Percentiles rank a stretch among this genome's conserved stretches.
phyloP scores from a whole-genome alignment of 2,113 vertebrate genomes.

The Acinonyx jubatus region DNA sequence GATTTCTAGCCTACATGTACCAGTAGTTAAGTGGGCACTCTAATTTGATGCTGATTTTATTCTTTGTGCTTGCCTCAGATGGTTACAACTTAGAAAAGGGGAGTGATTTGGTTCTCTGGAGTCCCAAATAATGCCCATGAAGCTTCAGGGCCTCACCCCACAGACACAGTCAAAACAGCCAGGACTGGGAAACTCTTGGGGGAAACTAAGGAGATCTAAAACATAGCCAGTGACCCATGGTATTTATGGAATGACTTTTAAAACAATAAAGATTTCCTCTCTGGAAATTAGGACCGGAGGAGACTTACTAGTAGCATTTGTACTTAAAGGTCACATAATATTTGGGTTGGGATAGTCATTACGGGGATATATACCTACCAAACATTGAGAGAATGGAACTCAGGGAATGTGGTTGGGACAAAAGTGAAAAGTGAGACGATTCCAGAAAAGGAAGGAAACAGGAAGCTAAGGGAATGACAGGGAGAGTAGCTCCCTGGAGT shows the following conservation, averaged over 20 bases:
- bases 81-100: not conserved
- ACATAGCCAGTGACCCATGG: not conserved
- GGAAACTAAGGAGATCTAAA: not conserved
- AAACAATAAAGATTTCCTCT: not conserved
- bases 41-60: not conserved
- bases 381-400: not conserved
- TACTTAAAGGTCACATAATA: not conserved
- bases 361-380: not conserved
- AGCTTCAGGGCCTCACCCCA: not conserved
- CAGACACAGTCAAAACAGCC: not conserved
- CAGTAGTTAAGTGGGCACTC: not conserved
- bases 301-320: not conserved
- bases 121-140: not conserved
- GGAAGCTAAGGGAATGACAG: not conserved
- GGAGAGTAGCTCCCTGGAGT: not conserved
- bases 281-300: not conserved
- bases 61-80: not conserved
- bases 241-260: conserved; percentile 13
- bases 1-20: not conserved
- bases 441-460: not conserved
- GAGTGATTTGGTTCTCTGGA: not conserved
- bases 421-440: not conserved
- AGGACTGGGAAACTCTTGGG: not conserved
- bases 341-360: not conserved
- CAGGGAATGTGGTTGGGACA: not conserved